Evolutionary conservation across 2,888 invertebrate species (phyloP), one percentile per base, ranked within the genome.

Genomic region (Cerastis leucographa): DNA sequence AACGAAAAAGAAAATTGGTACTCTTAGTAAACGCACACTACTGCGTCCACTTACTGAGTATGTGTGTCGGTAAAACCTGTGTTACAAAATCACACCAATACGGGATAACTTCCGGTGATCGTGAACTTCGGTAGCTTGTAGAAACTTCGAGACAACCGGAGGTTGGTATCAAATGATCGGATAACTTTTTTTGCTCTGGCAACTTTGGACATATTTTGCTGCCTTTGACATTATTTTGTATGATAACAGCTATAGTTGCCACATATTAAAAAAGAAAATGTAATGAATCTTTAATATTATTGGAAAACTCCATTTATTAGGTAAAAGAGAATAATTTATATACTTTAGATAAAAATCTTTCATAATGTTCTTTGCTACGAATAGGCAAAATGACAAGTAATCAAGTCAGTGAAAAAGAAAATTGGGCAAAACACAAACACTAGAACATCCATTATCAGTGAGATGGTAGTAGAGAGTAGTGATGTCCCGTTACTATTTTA

Each of bases 371-470:
- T 29, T 59, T 29, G 51, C 59, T 29, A 17, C 29, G 17, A 19
- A 51, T 61, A 49, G 9, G 19, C 77, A 56, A 76, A 76, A 77
- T 0, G 2, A 49, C 54, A 54, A 8, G 22, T 40, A 12, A 40
- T 29, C 46, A 19, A 46, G 40, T 49, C 29, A 9, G 12, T 65
- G 1, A 35, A 56, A 49, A 40, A 22, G 40, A 49, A 76, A 66
- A 40, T 25, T 29, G 1, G 14, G 14, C 35, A 49, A 40, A 29
- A 59, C 56, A 59, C 59, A 54, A 35, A 51, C 78, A 51, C 61
- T 22, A 35, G 29, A 19, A 40, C 19, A 61, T 8, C 2, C 22
- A 2, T 8, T 5, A 22, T 12, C 12, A 1, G 14, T 46, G 17
- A 44, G 11, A 5, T 51, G 22, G 46, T 62, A 14, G 22, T 17